Evolutionary conservation across 2,113 vertebrate genomes (phyloP).

Genomic region (Pseudopipra pipra): DNA sequence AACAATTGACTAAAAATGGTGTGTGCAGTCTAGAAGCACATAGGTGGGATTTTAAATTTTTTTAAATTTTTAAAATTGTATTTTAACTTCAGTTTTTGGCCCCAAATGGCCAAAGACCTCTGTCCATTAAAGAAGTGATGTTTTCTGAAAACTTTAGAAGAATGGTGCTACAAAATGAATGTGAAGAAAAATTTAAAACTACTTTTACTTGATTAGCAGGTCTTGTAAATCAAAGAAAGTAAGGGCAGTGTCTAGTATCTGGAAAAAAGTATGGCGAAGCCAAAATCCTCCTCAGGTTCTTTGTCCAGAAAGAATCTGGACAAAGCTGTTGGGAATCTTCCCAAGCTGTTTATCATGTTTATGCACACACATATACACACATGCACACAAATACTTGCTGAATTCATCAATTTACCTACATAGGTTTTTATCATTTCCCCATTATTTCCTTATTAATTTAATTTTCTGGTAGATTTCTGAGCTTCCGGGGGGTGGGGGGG

Average conservation of each 20-base stretch:
- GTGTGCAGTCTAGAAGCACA: not conserved
- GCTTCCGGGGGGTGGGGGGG: conserved; percentile 53
- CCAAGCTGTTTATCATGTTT: not conserved
- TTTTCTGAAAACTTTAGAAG: not conserved
- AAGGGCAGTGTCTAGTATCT: fast-evolving
- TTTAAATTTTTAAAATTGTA: not conserved
- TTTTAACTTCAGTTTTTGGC: fast-evolving
- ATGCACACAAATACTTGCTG: not conserved
- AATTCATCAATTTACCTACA: not conserved
- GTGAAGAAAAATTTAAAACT: not conserved
- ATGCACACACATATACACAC: not conserved
- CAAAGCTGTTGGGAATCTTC: too few relatives aligned
- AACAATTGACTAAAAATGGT: not conserved
- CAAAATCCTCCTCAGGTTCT: not conserved
- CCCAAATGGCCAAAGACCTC: fast-evolving
- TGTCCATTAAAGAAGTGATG: not conserved
- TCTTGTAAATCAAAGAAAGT: not conserved
- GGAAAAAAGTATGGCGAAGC: not conserved
- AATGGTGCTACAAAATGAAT: fast-evolving
- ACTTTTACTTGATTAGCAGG: not conserved
- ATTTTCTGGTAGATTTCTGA: conserved; percentile 54
- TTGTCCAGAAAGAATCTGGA: not conserved
- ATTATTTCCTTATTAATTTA: conserved; percentile 67
- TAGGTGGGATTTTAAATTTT: too few relatives aligned
- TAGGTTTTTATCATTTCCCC: conserved; percentile 25